phyloP scores from a whole-genome alignment of 2,113 vertebrate species.

The Artemisiospiza belli region DNA sequence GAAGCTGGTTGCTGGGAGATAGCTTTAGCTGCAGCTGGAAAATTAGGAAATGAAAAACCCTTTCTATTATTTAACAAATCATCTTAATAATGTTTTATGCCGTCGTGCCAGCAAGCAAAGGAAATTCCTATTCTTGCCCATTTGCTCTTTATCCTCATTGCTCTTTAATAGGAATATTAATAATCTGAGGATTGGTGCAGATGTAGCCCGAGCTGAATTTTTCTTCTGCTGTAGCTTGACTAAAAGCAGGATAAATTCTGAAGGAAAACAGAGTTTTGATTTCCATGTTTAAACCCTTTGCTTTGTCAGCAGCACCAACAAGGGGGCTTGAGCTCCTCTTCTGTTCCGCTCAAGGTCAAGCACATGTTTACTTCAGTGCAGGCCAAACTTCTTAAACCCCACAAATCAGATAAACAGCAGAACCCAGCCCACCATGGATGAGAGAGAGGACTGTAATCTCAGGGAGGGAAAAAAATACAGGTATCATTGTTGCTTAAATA shows the following conservation, averaged over 20 bases:
- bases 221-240: background rate
- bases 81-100: conserved; percentile 66
- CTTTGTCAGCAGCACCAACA: background rate
- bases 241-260: background rate
- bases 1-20: conserved; percentile 63
- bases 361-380: background rate
- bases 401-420: conserved; percentile 32
- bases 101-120: conserved; percentile 6
- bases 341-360: background rate
- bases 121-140: background rate
- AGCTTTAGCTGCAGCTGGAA: conserved; percentile 62
- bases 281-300: background rate
- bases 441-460: background rate
- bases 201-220: background rate
- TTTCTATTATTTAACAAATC: conserved; percentile 81
- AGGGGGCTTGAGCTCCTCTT: background rate
- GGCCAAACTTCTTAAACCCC: conserved; percentile 2
- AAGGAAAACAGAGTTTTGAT: background rate
- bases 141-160: conserved; percentile 32
- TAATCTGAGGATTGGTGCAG: background rate
- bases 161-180: conserved; percentile 51
- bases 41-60: conserved; percentile 75
- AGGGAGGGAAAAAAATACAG: background rate
- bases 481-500: conserved; percentile 16
- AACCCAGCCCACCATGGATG: background rate